A percentile compares a stretch with the other conserved stretches of the same genome.
These are phyloP conservation scores for Microctenopoma steveboyesi DNA, from an alignment of 2,797 vertebrate species.

Conservation along the genomic window DNA sequence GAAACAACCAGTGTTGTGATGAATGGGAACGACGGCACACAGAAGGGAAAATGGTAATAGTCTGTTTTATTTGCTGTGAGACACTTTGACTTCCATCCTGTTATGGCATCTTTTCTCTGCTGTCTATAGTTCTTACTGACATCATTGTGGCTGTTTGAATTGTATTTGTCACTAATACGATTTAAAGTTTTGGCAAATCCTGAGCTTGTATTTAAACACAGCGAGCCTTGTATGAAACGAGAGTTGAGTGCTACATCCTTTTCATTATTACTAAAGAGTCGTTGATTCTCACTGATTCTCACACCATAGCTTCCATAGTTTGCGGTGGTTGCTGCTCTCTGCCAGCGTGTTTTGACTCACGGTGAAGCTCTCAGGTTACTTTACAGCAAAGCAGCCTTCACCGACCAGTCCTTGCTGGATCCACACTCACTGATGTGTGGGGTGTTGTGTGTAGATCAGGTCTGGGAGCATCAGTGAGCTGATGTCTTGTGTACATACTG, in stretches of 20 bases:
- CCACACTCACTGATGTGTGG: conserved; percentile 40
- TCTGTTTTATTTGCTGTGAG: conserved; percentile 12
- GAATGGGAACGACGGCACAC: conserved; percentile 41
- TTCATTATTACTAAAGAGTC: background rate
- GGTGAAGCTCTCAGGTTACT: conserved; percentile 70
- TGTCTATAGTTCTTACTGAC: background rate
- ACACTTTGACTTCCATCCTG: conserved; percentile 11
- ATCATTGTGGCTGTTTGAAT: background rate
- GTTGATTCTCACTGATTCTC: conserved; percentile 18
- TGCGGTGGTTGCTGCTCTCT: conserved; percentile 35
- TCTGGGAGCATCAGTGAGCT: background rate
- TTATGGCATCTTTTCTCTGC: background rate
- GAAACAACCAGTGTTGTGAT: conserved; percentile 40
- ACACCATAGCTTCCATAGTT: conserved; percentile 43
- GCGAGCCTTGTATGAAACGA: background rate
- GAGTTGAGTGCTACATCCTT: conserved; percentile 1
- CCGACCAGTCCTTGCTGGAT: conserved; percentile 63
- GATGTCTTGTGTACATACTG: conserved; percentile 5
- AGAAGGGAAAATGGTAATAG: conserved; percentile 73
- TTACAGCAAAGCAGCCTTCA: conserved; percentile 61
- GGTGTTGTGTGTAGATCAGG: background rate
- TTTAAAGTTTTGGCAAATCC: background rate
- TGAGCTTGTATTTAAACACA: conserved; percentile 14
- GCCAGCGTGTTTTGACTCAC: conserved; percentile 58
- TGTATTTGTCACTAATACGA: background rate